These are phyloP conservation scores for Unio pictorum DNA, from an alignment of 2,888 invertebrate genomes.

Conservation along the genomic window DNA sequence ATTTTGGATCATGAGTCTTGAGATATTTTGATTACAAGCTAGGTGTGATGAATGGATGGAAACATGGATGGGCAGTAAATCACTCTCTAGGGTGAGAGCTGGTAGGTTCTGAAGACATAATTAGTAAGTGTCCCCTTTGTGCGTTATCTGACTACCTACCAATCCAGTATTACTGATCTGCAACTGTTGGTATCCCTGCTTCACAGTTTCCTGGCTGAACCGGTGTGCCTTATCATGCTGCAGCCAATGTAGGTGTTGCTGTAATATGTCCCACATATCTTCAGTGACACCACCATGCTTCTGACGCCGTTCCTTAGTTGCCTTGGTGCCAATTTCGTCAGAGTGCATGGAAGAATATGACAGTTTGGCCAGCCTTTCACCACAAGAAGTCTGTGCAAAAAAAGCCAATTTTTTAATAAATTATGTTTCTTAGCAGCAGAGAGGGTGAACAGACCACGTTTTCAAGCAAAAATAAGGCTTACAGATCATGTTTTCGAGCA, in stretches of 20 bases:
- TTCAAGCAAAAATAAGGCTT: too few relatives aligned
- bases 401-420: neutral
- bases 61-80: too few relatives aligned
- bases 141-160: too few relatives aligned
- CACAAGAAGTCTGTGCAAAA: constrained; percentile 40
- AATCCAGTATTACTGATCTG: neutral
- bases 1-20: too few relatives aligned
- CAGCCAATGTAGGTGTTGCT: constrained; percentile 47
- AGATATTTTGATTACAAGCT: too few relatives aligned
- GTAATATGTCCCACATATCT: constrained; percentile 59
- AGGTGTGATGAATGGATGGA: too few relatives aligned
- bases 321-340: constrained; percentile 54
- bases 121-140: too few relatives aligned
- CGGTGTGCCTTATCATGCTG: constrained; percentile 43
- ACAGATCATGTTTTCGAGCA: too few relatives aligned
- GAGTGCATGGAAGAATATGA: constrained; percentile 53
- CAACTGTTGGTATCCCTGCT: constrained; percentile 32
- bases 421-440: too few relatives aligned
- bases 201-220: constrained; percentile 47
- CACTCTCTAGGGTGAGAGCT: too few relatives aligned
- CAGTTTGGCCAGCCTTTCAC: constrained; percentile 53
- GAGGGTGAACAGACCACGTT: too few relatives aligned
- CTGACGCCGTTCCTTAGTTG: constrained; percentile 45
- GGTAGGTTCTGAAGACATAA: too few relatives aligned
- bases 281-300: constrained; percentile 38